Base-by-base conservation (phyloP, 2,113 vertebrate species). In the Thinocorus orbignyianus region DNA sequence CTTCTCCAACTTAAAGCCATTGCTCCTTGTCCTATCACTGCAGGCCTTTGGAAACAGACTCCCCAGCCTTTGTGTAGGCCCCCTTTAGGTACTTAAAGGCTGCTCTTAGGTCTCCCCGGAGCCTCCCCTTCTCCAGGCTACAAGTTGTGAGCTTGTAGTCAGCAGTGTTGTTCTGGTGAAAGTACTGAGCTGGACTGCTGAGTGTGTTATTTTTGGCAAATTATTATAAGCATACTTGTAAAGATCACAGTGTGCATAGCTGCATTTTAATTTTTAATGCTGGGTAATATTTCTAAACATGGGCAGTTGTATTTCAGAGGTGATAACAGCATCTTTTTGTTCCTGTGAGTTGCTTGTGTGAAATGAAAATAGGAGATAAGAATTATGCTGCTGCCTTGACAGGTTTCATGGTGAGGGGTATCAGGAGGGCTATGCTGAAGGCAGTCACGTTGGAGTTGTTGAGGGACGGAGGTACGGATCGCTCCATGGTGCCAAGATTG, bases 351-450 rank as follows among this genome's bases (percentile, higher is more conserved):
- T 6, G 14, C 18, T 39, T 4, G 5, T 5, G 35, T 7, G 23
- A 14, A 71, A 22, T 2, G 26, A 15, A 46, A 64, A 18, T 1
- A 33, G 14, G 4, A 9, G 23, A 2, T 17, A 7, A 60, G 7
- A 14, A 2, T 12, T 17, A 5, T 24, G 5, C 5, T 51, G 79
- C 6, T 81, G 33, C 5, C 2, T 60, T 9, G 33, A 1, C 84
- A 99, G 99, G 95, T 99, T 98, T 90, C 98, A 97, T 5, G 94
- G 97, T 6, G 96, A 99, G 68, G 99, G 99, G 0, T 99, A 98
- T 73, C 97, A 84, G 71, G 98, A 99, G 64, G 99, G 99, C 0
- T 99, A 98, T 25, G 96, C 97, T 33, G 98, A 95, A 70, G 99
- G 99, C 61, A 98, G 90, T 5, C 92, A 72, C 0, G 55, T 96